Evolutionary conservation across 1,140 invertebrate genomes (phyloP), one percentile per base, ranked within the genome.

Genomic region (Phocides pigmalion): DNA sequence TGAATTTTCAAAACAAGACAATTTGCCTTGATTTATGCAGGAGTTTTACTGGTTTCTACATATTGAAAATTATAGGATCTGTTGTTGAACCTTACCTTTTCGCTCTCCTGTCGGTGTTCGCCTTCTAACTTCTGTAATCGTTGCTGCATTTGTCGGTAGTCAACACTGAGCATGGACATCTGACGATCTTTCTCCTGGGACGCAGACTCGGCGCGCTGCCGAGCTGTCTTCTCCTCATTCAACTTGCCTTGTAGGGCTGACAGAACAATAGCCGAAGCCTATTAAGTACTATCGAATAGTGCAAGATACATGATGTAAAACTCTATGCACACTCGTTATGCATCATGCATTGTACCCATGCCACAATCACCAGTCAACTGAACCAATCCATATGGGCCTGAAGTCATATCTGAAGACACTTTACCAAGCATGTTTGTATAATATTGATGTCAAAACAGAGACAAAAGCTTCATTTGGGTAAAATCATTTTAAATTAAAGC

Each of bases 141-240:
- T 76, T 98, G 95, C 77, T 98, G 96, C 68, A 98, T 96, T 90
- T 98, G 98, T 5, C 97, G 93, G 81, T 98, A 97, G 87, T 99
- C 98, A 3, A 99, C 97, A 12, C 95, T 96, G 0, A 99, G 90
- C 96, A 98, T 98, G 4, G 96, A 98, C 79, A 98, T 96, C 84
- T 98, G 97, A 5, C 98, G 93, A 84, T 99, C 98, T 75, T 97
- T 97, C 80, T 98, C 97, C 84, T 99, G 97, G 5, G 95, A 95
- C 16, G 94, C 93, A 35, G 95, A 93, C 79, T 98, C 97, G 0
- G 96, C 95, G 64, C 96, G 95, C 79, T 98, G 96, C 50, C 97
- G 93, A 0, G 95, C 94, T 44, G 93, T 94, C 82, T 98, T 98
- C 82, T 98, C 97, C 84, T 98, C 97, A 74, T 97, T 98, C 41